Conservation (phyloP, 2,888 invertebrate species). For the Eristalis tenax region DNA sequence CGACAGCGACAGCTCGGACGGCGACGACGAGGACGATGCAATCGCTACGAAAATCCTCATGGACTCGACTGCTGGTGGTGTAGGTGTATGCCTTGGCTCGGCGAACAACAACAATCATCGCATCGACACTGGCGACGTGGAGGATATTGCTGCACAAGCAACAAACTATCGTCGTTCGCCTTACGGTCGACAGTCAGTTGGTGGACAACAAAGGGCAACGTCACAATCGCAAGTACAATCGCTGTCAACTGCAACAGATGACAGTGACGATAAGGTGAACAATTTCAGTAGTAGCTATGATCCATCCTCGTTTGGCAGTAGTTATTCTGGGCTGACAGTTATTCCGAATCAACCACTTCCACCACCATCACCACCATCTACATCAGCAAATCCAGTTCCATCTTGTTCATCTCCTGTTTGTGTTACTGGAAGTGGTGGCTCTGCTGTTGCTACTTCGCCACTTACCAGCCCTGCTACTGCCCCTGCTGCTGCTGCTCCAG, state of each 20-base stretch:
- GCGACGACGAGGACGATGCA: constrained; percentile 66
- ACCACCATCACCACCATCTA: constrained; percentile 40
- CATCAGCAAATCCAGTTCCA: constrained; percentile 56
- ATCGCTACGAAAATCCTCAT: constrained; percentile 60
- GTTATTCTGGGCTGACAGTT: constrained; percentile 62
- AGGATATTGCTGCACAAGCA: constrained; percentile 21
- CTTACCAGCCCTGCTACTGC: constrained; percentile 59
- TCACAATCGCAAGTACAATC: constrained; percentile 11
- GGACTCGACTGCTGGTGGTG: constrained; percentile 31
- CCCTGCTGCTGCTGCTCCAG: constrained; percentile 25
- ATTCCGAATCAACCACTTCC: constrained; percentile 42
- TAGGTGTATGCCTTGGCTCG: constrained; percentile 4
- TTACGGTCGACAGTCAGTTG: constrained; percentile 27
- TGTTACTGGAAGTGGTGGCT: constrained; percentile 60
- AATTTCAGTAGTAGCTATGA: constrained; percentile 64
- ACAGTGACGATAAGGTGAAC: constrained; percentile 68
- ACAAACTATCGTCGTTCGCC: constrained; percentile 44
- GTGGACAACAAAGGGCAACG: background rate
- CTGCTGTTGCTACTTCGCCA: constrained; percentile 52
- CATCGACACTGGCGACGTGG: constrained; percentile 22
- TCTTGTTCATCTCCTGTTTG: constrained; percentile 64
- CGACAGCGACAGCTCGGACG: constrained; percentile 71
- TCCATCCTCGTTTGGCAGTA: constrained; percentile 64
- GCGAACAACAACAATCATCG: constrained; percentile 31
- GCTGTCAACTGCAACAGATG: constrained; percentile 19